phyloP scores from a whole-genome alignment of 1,140 invertebrate species.

The Oncopodura yosiiana region DNA sequence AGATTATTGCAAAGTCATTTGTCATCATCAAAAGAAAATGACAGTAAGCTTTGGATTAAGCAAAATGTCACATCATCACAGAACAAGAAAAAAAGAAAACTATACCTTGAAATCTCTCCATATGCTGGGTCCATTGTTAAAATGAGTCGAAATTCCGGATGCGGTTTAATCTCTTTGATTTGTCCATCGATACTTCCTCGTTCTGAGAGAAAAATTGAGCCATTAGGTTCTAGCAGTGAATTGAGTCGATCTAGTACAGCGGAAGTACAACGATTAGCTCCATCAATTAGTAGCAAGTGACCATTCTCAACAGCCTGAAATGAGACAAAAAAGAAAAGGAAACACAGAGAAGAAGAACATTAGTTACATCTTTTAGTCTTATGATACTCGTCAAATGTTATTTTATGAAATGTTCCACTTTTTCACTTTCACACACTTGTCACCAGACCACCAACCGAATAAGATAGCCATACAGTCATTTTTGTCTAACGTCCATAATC shows the following conservation, averaged over 20 bases:
- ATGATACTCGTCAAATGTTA: too few relatives aligned
- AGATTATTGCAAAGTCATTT: constrained; percentile 5
- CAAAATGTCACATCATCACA: too few relatives aligned
- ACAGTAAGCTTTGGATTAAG: too few relatives aligned
- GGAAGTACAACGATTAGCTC: constrained; percentile 93
- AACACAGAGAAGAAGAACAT: background rate
- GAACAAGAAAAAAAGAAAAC: background rate
- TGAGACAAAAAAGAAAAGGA: background rate
- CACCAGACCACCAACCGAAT: too few relatives aligned
- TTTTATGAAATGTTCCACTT: too few relatives aligned
- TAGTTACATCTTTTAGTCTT: too few relatives aligned
- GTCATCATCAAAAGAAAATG: background rate
- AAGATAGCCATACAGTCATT: too few relatives aligned
- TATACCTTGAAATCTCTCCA: constrained; percentile 81
- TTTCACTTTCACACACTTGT: too few relatives aligned
- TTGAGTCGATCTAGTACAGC: constrained; percentile 95
- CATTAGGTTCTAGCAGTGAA: constrained; percentile 84
- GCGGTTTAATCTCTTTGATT: constrained; percentile 66
- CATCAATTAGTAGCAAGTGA: constrained; percentile 86
- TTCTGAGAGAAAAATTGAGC: constrained; percentile 81
- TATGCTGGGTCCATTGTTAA: constrained; percentile 88
- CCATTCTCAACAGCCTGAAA: constrained; percentile 64
- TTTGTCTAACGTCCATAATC: too few relatives aligned
- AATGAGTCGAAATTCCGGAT: constrained; percentile 86
- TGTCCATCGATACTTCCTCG: constrained; percentile 63